Evolutionary conservation across 2,888 invertebrate species (phyloP), one percentile per base, ranked within the genome.

Genomic region (Ptychoptera contaminata): DNA sequence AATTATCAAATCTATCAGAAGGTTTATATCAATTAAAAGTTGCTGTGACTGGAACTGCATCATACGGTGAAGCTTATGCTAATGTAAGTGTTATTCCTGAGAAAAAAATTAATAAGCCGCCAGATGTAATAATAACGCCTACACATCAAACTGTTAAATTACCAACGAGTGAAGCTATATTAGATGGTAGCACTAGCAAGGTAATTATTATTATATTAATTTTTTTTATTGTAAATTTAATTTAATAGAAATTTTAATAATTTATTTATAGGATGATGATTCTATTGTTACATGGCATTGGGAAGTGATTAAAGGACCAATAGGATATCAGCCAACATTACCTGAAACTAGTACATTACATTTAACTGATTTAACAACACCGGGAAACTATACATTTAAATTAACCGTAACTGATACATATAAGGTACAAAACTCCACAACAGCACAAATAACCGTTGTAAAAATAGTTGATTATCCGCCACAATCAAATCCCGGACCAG

Each of bases 391-490:
- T 56, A 86, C 84, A 0, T 88, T 90, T 60, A 85, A 82, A 61
- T 67, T 94, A 48, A 93, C 91, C 0, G 88, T 94, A 0, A 88
- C 86, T 49, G 94, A 94, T 60, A 83, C 87, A 0, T 87, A 93
- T 60, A 85, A 87, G 53, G 82, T 79, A 0, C 82, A 79, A 46
- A 91, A 88, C 60, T 85, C 79, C 0, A 84, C 88, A 0, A 79
- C 78, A 7, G 92, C 93, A 7, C 88, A 85, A 60, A 82, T 94
- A 43, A 87, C 84, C 3, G 91, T 93, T 11, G 67, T 91, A 14
- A 88, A 91, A 68, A 84, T 85, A 53, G 87, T 79, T 0, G 94
- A 96, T 61, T 94, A 94, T 67, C 92, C 92, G 0, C 94, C 94
- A 1, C 88, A 87, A 61, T 93, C 93, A 0, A 92, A 92, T 70